Conservation (phyloP, 2,113 vertebrate genomes). For the Pterocles orientalis region DNA sequence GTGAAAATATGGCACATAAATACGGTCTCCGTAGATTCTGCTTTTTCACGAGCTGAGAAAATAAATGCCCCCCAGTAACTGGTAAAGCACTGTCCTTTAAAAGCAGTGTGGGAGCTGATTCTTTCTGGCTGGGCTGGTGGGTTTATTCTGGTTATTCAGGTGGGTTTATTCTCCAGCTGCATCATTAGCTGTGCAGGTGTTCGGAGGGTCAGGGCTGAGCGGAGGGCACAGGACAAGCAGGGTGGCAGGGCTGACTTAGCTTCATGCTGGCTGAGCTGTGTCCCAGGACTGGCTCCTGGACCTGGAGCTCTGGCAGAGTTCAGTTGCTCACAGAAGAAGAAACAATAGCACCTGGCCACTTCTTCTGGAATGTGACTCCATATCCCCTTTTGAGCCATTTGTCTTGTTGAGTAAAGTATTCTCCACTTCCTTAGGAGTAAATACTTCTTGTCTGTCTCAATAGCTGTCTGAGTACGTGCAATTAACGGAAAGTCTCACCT, state of each 20-base stretch:
- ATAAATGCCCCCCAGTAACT: rapidly evolving
- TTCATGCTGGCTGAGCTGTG: not conserved
- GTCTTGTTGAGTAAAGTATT: not conserved
- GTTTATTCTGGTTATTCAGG: not conserved
- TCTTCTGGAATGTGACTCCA: not conserved
- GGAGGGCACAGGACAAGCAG: not conserved
- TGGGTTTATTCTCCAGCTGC: rapidly evolving
- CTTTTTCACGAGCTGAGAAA: not conserved
- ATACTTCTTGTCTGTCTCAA: not conserved
- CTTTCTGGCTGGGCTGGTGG: not conserved
- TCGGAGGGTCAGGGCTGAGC: not conserved
- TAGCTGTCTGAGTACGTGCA: not conserved
- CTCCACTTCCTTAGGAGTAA: not conserved
- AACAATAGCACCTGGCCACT: rapidly evolving
- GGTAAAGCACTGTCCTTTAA: rapidly evolving
- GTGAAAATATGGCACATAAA: rapidly evolving
- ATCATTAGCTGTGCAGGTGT: rapidly evolving
- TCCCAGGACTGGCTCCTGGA: not conserved
- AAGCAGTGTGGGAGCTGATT: rapidly evolving
- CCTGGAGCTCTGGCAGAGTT: not conserved
- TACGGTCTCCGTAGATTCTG: not conserved
- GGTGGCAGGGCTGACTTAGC: not conserved
- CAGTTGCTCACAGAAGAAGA: not conserved
- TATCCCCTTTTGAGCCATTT: rapidly evolving
- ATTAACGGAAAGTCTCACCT: not conserved